These are phyloP conservation scores for Bovichtus variegatus DNA, from an alignment of 2,797 vertebrate species.

Conservation along the genomic window DNA sequence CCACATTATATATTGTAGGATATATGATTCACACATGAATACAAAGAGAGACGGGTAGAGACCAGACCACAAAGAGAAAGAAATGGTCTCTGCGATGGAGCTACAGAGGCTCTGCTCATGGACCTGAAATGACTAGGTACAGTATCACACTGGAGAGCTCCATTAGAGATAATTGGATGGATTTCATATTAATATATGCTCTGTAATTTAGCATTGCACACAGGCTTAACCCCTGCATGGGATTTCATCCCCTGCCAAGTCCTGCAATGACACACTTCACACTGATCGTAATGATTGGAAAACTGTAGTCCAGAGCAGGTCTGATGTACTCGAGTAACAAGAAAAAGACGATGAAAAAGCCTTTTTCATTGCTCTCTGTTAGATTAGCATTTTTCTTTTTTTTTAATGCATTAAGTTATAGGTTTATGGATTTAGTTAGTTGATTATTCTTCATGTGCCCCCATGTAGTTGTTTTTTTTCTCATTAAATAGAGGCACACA, in stretches of 20 bases:
- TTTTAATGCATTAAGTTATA: too few species aligned
- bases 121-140: slow-evolving; percentile 74
- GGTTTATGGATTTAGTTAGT: too few species aligned
- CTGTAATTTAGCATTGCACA: slow-evolving; percentile 79
- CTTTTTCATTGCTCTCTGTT: background rate
- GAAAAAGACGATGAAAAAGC: background rate
- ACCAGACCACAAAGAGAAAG: slow-evolving; percentile 29
- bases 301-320: slow-evolving; percentile 19
- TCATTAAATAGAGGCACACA: too few species aligned
- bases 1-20: background rate
- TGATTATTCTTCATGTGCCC: too few species aligned
- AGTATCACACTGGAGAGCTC: slow-evolving; percentile 70
- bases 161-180: slow-evolving; percentile 81
- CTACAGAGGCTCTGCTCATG: slow-evolving; percentile 57
- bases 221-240: slow-evolving; percentile 77
- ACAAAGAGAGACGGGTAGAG: background rate
- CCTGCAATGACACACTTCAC: slow-evolving; percentile 75
- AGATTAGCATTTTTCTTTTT: too few species aligned
- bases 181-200: slow-evolving; percentile 81
- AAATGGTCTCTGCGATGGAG: slow-evolving; percentile 32
- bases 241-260: slow-evolving; percentile 75
- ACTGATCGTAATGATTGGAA: slow-evolving; percentile 68
- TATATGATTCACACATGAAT: slow-evolving; percentile 19
- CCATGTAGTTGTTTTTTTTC: too few species aligned
- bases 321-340: slow-evolving; percentile 11